These are phyloP conservation scores for Strigamia maritima DNA, from an alignment of 2,888 invertebrate species.

Conservation along the genomic window DNA sequence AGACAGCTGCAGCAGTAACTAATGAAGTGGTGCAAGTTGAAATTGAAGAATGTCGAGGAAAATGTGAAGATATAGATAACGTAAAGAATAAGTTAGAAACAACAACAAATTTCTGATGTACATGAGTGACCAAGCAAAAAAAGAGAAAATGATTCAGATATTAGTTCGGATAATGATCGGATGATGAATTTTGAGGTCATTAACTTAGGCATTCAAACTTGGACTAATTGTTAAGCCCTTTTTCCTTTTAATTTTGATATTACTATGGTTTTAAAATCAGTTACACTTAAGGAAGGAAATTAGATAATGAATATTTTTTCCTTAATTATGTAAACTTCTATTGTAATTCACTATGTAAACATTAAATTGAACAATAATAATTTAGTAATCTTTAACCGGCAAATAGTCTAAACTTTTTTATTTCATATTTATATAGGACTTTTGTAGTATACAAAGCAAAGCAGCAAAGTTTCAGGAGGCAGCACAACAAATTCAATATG, in stretches of 20 bases:
- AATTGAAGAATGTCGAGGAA: neutral
- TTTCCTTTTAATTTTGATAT: neutral
- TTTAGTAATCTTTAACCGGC: too few species aligned
- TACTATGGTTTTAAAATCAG: neutral
- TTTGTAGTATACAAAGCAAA: too few species aligned
- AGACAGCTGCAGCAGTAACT: too few species aligned
- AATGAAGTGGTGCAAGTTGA: neutral
- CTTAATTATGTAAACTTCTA: neutral
- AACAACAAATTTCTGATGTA: neutral
- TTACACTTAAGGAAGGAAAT: neutral
- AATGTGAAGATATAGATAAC: neutral
- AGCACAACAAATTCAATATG: too few species aligned
- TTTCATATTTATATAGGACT: too few species aligned
- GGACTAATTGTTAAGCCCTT: neutral
- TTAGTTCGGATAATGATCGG: constrained; percentile 8
- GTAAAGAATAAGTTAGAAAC: neutral
- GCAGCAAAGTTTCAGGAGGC: too few species aligned
- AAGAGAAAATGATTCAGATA: constrained; percentile 25
- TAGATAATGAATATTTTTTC: neutral
- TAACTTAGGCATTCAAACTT: neutral
- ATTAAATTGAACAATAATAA: too few species aligned
- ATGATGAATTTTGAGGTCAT: constrained; percentile 25
- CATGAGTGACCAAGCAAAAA: neutral
- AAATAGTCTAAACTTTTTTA: too few species aligned
- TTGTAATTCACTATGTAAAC: too few species aligned